These are phyloP conservation scores for Alcedo quadribrachys DNA, from an alignment of 2,797 vertebrate species.

Conservation along the genomic window DNA sequence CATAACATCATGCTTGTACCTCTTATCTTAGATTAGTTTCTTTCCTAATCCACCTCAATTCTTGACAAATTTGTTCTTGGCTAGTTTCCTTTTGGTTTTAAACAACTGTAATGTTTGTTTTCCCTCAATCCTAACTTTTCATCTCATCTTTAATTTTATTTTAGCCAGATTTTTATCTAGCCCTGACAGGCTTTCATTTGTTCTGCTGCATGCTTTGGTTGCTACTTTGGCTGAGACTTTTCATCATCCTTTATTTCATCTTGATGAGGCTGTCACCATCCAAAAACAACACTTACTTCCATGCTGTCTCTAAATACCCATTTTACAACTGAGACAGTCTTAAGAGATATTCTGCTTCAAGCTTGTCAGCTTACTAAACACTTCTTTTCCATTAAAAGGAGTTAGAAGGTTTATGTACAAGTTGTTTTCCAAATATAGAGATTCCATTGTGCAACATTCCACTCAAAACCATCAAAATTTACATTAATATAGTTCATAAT, in stretches of 20 bases:
- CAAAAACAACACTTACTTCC: background rate
- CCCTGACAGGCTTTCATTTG: background rate
- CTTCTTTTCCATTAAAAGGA: background rate
- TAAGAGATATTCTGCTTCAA: background rate
- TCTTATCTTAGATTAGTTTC: background rate
- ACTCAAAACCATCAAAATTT: background rate
- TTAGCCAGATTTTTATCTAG: background rate
- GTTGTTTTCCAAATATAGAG: background rate
- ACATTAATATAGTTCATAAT: background rate
- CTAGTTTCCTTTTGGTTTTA: background rate
- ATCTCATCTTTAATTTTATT: background rate
- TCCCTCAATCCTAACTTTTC: background rate
- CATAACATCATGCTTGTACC: background rate
- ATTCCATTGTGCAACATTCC: background rate
- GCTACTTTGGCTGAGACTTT: background rate
- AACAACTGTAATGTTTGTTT: background rate
- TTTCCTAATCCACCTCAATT: background rate
- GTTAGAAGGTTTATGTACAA: background rate
- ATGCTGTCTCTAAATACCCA: background rate
- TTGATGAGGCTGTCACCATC: background rate
- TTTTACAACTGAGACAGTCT: background rate
- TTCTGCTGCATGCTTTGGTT: background rate
- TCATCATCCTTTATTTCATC: background rate
- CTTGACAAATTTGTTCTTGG: background rate
- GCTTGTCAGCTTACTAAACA: background rate